Evolutionary conservation across 2,888 invertebrate species (phyloP), one percentile per base, ranked within the genome.

Genomic region (Torymus tubicola): DNA sequence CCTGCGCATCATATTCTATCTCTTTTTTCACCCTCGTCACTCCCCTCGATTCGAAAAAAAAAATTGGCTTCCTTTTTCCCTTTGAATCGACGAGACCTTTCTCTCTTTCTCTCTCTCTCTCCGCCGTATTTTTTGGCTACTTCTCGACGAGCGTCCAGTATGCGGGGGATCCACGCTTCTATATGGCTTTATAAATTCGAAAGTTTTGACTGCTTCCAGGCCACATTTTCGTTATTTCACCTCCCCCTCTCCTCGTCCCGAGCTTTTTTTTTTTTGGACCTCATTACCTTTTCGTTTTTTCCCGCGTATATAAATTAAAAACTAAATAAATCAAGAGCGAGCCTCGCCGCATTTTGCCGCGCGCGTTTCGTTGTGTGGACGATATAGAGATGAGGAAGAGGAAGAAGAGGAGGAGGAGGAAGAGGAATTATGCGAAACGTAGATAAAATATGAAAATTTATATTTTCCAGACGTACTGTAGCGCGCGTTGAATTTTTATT

Each of bases 1-100:
- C 16, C 16, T 60, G 55, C 69, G 79, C 75, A 31, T 77, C 57
- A 58, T 69, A 58, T 70, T 42, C 80, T 63, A 65, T 76, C 50
- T 76, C 61, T 80, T 64, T 65, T 67, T 71, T 61, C 67, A 76
- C 76, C 80, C 80, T 71, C 73, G 78, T 75, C 68, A 76, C 63
- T 69, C 75, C 82, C 61, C 73, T 77, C 73, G 82, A 77, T 78
- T 68, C 55, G 64, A 69, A 75, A 76, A 64, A 76, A 64, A 78
- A 79, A 79, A 74, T 74, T 69, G 73, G 72, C 70, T 81, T 69
- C 70, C 70, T 63, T 70, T 73, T 81, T 75, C 74, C 72, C 61
- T 71, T 81, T 78, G 78, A 73, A 70, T 78, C 42, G 81, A 14
- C 13, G 65, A 50, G 57, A 58, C 69, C 67, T 65, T 78, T 61